A percentile compares a stretch with the other conserved stretches of the same genome.
These are phyloP conservation scores for Amphipoea oculea DNA, from an alignment of 2,888 invertebrate species.

Conservation along the genomic window DNA sequence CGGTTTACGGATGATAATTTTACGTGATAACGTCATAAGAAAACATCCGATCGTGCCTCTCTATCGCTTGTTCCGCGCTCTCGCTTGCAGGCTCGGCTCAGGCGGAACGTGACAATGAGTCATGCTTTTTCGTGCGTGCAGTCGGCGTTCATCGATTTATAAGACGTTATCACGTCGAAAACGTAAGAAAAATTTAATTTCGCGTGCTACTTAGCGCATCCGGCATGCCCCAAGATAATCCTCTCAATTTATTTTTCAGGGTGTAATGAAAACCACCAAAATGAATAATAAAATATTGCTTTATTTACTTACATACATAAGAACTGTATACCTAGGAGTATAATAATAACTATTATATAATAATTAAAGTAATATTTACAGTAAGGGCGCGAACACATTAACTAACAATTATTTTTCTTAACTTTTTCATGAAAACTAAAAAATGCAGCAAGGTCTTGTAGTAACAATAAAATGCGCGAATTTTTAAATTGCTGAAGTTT, in stretches of 20 bases:
- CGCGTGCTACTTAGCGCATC: too few relatives aligned
- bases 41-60: too few relatives aligned
- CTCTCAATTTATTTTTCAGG: not conserved
- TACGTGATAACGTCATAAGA: too few relatives aligned
- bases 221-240: accelerated
- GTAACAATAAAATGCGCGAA: not conserved
- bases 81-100: too few relatives aligned
- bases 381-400: constrained; percentile 11
- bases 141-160: too few relatives aligned
- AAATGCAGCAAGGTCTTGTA: not conserved
- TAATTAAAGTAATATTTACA: constrained; percentile 36
- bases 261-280: not conserved
- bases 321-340: constrained; percentile 28
- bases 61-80: too few relatives aligned
- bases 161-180: too few relatives aligned
- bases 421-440: not conserved
- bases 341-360: not conserved
- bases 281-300: constrained; percentile 53
- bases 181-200: too few relatives aligned
- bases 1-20: too few relatives aligned
- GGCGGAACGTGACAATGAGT: too few relatives aligned
- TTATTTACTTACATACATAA: constrained; percentile 40
- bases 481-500: not conserved
- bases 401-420: not conserved
- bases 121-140: too few relatives aligned